A percentile compares a stretch with the other conserved stretches of the same genome.
Conservation (phyloP, 2,113 vertebrate genomes). For the Xyrauchen texanus region DNA sequence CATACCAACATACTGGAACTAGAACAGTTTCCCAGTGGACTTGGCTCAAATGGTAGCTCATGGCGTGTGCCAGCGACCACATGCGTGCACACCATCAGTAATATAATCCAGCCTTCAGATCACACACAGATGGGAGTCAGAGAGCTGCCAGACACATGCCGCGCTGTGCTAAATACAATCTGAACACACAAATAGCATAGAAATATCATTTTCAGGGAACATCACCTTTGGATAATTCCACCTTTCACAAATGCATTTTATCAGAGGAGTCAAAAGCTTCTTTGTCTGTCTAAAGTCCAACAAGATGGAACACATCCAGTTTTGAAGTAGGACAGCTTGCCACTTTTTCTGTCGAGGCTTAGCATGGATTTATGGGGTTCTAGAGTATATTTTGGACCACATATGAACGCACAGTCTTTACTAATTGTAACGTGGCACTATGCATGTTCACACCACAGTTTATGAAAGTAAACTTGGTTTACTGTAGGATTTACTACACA, state of each 20-base stretch:
- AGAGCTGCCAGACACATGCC: slow-evolving; percentile 31
- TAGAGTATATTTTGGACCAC: neutral
- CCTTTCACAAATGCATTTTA: neutral
- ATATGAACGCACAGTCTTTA: neutral
- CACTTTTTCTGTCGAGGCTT: slow-evolving; percentile 31
- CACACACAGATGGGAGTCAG: slow-evolving; percentile 47
- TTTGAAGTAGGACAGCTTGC: slow-evolving; percentile 28
- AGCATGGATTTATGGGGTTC: slow-evolving; percentile 30
- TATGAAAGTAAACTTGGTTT: neutral
- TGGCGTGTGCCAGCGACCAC: neutral
- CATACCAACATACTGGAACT: slow-evolving; percentile 17
- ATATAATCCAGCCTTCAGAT: slow-evolving; percentile 35
- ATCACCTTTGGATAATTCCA: slow-evolving; percentile 19
- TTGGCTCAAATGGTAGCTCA: neutral
- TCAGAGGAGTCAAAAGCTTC: neutral
- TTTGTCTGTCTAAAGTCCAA: slow-evolving; percentile 13
- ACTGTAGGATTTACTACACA: neutral
- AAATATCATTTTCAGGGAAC: neutral
- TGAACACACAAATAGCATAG: slow-evolving; percentile 38
- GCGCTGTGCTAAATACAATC: slow-evolving; percentile 45
- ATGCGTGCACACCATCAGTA: neutral
- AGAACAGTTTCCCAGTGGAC: slow-evolving; percentile 38
- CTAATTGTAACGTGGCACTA: neutral
- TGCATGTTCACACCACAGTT: too few species aligned
- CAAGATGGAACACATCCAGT: slow-evolving; percentile 26